Evolutionary conservation across 37 sponge, comb jelly and placozoan species (phyloP).

Genomic region (Chondrilla cf. caribensis): DNA sequence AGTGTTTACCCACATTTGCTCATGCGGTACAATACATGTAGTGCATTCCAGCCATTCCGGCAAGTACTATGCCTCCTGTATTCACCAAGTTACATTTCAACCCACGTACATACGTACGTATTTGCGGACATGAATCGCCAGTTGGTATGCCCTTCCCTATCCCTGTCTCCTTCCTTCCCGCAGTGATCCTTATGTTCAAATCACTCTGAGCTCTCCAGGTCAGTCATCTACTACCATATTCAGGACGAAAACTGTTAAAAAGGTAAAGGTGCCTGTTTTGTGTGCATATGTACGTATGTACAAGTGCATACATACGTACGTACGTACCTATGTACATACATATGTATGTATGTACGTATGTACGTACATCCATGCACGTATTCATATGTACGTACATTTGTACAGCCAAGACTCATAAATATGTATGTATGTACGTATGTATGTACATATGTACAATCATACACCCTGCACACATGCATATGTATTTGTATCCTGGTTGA

Average conservation of each 20-base stretch:
- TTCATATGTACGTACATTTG: background rate
- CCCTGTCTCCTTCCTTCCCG: too few relatives aligned
- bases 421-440: background rate
- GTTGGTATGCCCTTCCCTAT: background rate
- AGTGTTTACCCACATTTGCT: background rate
- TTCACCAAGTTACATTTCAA: background rate
- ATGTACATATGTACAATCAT: background rate
- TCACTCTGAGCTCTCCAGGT: background rate
- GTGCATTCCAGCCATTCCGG: background rate
- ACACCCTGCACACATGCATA: background rate
- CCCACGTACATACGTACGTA: background rate
- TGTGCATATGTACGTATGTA: background rate
- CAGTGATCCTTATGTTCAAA: constrained; percentile 14
- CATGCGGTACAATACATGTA: background rate
- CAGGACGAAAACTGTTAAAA: background rate
- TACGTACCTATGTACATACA: background rate
- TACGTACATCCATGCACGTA: background rate
- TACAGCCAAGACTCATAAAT: too few relatives aligned
- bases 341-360: background rate
- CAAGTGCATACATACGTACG: background rate
- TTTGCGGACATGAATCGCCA: background rate
- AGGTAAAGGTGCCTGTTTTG: background rate
- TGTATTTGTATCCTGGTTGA: background rate
- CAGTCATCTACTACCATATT: background rate
- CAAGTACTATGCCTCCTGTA: background rate